Percentiles rank a stretch among this genome's conserved stretches.
phyloP scores from a whole-genome alignment of 2,888 invertebrate species.

The Synanthedon andrenaeformis region DNA sequence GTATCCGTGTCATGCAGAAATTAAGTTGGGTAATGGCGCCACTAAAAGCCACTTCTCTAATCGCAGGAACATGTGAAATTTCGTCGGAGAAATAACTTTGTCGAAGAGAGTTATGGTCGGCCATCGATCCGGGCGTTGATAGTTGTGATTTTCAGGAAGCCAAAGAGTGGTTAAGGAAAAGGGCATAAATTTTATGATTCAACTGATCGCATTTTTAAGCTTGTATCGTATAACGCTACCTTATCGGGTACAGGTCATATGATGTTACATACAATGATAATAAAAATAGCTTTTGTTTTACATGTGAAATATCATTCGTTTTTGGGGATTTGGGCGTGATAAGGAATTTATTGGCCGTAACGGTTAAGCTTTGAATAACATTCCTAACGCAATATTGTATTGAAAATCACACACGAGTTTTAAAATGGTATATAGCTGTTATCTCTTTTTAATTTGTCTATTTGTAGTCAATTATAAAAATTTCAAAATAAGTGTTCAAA shows the following conservation, averaged over 20 bases:
- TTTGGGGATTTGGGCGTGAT: background rate
- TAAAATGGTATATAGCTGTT: no score
- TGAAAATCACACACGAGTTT: no score
- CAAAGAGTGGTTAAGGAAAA: constrained; percentile 3
- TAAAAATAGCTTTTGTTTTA: constrained; percentile 17
- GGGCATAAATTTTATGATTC: constrained; percentile 17
- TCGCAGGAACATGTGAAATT: constrained; percentile 17
- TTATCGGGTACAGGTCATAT: constrained; percentile 19
- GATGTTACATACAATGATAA: constrained; percentile 14
- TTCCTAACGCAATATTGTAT: background rate
- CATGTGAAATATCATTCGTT: background rate
- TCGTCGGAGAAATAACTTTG: constrained; percentile 17
- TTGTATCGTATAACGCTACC: constrained; percentile 14
- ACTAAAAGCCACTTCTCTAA: constrained; percentile 25
- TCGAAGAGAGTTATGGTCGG: constrained; percentile 2
- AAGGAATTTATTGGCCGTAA: background rate
- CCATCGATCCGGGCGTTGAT: constrained; percentile 3
- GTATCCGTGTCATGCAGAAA: constrained; percentile 44
- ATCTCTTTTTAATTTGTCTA: no score
- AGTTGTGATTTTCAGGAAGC: constrained; percentile 4
- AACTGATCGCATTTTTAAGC: constrained; percentile 20
- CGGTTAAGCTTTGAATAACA: background rate
- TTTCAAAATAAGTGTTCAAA: no score
- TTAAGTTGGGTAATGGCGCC: constrained; percentile 20
- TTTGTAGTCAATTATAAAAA: no score